phyloP scores from a whole-genome alignment of 2,113 vertebrate species.

The Phaethon lepturus region DNA sequence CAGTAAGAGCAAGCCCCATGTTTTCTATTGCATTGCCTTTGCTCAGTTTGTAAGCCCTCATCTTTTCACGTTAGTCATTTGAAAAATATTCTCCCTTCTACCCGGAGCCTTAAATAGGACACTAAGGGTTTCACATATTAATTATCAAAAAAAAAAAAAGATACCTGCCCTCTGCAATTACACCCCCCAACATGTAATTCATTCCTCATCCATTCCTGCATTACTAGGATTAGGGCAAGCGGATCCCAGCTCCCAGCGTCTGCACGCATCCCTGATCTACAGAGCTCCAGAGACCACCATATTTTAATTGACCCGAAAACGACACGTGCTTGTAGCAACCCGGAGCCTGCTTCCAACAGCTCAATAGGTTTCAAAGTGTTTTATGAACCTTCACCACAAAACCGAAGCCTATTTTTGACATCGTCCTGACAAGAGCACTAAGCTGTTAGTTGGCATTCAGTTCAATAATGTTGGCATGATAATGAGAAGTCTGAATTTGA shows the following conservation, averaged over 20 bases:
- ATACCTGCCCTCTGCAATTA: not conserved
- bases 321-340: not conserved
- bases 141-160: not conserved
- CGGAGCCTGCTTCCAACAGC: not conserved
- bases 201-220: not conserved
- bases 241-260: not conserved
- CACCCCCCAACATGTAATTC: not conserved
- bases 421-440: not conserved
- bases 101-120: not conserved
- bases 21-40: not conserved
- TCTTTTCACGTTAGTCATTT: not conserved
- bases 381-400: not conserved
- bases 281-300: not conserved
- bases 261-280: not conserved
- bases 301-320: not conserved
- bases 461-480: not conserved
- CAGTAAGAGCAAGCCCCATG: not conserved
- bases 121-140: not conserved
- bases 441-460: accelerated
- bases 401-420: not conserved
- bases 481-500: not conserved
- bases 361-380: not conserved
- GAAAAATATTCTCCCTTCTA: not conserved
- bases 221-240: not conserved
- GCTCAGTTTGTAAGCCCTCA: not conserved